Evolutionary conservation across 2,113 vertebrate genomes (phyloP), one percentile per base, ranked within the genome.

Genomic region (Rhodinocichla rosea): DNA sequence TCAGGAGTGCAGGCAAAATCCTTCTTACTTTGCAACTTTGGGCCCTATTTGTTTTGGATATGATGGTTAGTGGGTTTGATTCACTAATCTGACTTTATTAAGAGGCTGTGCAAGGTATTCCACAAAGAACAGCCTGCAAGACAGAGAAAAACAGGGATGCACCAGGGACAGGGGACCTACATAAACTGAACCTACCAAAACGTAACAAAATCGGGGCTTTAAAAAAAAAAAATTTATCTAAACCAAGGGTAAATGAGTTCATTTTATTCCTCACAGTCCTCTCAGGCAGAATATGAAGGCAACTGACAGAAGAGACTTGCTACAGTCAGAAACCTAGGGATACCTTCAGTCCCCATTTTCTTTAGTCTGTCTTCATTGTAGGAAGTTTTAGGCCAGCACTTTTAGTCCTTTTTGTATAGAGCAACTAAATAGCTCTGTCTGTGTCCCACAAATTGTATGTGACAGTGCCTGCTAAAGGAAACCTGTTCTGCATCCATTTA

Each of bases 41-140:
- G 45, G 67, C 8, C 15, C 18, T 92, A 0, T 95, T 95, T 92
- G 37, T 73, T 92, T 95, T 96, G 91, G 93, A 91, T 59, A 17
- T 37, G 20, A 49, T 28, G 13, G 57, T 45, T 59, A 78, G 30
- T 90, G 76, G 35, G 33, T 70, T 94, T 90, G 64, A 89, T 90
- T 86, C 63, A 33, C 68, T 92, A 83, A 90, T 65, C 18, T 63
- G 64, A 53, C 50, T 77, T 62, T 50, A 70, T 81, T 83, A 83
- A 75, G 64, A 37, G 44, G 39, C 86, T 71, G 19, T 44, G 37
- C 28, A 32, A 64, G 24, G 64, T 52, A 32, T 68, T 19, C 71
- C 68, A 44, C 63, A 63, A 83, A 83, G 56, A 63, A 7, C 32
- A 91, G 64, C 33, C 60, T 79, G 69, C 40, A 44, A 79, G 47